phyloP scores from a whole-genome alignment of 2,888 invertebrate genomes.

The Ennomos erosarius region DNA sequence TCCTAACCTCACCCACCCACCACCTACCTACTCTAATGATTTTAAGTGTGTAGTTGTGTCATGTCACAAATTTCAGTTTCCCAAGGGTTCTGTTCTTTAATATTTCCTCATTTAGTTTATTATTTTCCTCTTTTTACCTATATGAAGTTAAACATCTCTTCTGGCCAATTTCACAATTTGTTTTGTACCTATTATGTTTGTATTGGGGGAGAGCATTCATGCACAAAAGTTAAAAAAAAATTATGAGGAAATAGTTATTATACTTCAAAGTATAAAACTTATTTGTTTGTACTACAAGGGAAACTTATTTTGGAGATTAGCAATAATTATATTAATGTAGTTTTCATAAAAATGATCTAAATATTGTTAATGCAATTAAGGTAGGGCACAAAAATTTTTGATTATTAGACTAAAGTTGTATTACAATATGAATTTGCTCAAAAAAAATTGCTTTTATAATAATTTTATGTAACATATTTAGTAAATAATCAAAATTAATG shows the following conservation, averaged over 20 bases:
- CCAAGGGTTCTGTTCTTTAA: not conserved
- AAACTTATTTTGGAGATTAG: no score
- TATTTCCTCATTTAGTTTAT: no score
- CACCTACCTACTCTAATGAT: slow-evolving; percentile 18
- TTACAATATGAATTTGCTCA: slow-evolving; percentile 23
- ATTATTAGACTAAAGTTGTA: not conserved
- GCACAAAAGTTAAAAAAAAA: no score
- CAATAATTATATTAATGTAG: not conserved
- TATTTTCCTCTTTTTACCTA: no score
- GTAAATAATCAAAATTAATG: slow-evolving; percentile 9
- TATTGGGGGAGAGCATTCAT: no score
- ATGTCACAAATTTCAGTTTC: slow-evolving; percentile 17
- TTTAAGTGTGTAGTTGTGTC: not conserved
- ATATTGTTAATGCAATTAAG: slow-evolving; percentile 11
- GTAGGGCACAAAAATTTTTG: slow-evolving; percentile 30
- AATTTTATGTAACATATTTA: slow-evolving; percentile 4
- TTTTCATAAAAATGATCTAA: slow-evolving; percentile 1
- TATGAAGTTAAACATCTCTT: no score
- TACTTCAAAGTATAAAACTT: no score
- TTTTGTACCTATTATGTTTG: no score
- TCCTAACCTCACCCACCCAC: no score
- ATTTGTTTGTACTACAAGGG: no score
- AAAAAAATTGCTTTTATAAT: slow-evolving; percentile 27
- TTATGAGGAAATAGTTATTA: no score
- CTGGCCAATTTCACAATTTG: no score